phyloP scores from a whole-genome alignment of 2,113 vertebrate species.

The Rhabdornis inornatus region DNA sequence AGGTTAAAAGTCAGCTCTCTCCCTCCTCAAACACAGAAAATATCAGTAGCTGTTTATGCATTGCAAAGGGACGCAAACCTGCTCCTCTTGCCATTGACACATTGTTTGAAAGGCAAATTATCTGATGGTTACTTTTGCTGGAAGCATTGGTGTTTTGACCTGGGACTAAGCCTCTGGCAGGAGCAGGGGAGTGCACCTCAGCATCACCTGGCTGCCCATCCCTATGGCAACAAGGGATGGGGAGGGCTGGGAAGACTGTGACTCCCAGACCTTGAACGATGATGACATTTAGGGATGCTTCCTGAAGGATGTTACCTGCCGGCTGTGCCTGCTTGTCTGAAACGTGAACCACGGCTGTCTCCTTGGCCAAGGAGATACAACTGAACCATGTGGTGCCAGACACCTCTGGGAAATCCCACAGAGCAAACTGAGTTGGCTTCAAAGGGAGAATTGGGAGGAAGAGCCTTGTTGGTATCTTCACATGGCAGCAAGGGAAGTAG shows the following conservation, averaged over 20 bases:
- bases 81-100: not conserved
- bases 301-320: not conserved
- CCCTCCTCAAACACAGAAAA: not conserved
- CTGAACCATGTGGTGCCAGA: not conserved
- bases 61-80: accelerated
- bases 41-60: not conserved
- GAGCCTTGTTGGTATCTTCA: not conserved
- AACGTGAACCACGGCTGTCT: not conserved
- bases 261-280: not conserved
- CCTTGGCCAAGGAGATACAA: not conserved
- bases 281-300: not conserved
- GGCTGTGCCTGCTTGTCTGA: not conserved
- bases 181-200: not conserved
- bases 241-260: not conserved
- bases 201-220: not conserved
- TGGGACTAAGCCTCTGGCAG: not conserved
- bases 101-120: not conserved
- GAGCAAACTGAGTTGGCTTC: not conserved
- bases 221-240: not conserved
- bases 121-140: not conserved
- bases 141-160: not conserved
- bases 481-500: not conserved
- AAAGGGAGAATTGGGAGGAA: not conserved
- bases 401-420: not conserved
- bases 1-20: not conserved